Conservation (phyloP, 2,888 invertebrate species). For the Tinea trinotella region DNA sequence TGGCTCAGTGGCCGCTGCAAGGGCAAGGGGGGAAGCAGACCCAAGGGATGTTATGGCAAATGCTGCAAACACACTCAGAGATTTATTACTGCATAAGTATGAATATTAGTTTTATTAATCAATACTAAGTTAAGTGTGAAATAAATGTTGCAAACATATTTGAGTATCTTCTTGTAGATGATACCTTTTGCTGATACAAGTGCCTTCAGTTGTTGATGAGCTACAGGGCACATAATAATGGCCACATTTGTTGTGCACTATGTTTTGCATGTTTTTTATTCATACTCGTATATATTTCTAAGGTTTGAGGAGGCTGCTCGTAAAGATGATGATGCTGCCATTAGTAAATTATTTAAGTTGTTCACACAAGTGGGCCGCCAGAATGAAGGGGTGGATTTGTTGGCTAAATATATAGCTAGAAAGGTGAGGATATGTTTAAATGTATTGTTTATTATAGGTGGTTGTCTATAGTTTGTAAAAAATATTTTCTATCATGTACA, state of each 20-base stretch:
- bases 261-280: constrained; percentile 12
- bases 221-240: too few relatives aligned
- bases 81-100: constrained; percentile 48
- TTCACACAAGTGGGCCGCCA: constrained; percentile 96
- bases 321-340: constrained; percentile 88
- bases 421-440: constrained; percentile 78
- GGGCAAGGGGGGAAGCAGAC: constrained; percentile 55
- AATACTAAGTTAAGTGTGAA: too few relatives aligned
- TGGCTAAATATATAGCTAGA: constrained; percentile 87
- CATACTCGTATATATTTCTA: constrained; percentile 43
- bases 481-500: too few relatives aligned
- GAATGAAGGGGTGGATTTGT: constrained; percentile 89
- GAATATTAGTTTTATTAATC: too few relatives aligned
- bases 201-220: too few relatives aligned
- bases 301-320: constrained; percentile 93
- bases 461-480: too few relatives aligned
- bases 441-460: too few relatives aligned
- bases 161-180: too few relatives aligned
- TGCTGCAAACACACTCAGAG: constrained; percentile 51
- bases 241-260: too few relatives aligned
- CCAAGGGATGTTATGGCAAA: constrained; percentile 49
- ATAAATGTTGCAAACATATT: too few relatives aligned
- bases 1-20: constrained; percentile 73
- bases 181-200: too few relatives aligned
- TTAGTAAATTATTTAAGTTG: constrained; percentile 96